Base-by-base conservation (phyloP, 2,113 vertebrate genomes). In the Epinephelus fuscoguttatus region DNA sequence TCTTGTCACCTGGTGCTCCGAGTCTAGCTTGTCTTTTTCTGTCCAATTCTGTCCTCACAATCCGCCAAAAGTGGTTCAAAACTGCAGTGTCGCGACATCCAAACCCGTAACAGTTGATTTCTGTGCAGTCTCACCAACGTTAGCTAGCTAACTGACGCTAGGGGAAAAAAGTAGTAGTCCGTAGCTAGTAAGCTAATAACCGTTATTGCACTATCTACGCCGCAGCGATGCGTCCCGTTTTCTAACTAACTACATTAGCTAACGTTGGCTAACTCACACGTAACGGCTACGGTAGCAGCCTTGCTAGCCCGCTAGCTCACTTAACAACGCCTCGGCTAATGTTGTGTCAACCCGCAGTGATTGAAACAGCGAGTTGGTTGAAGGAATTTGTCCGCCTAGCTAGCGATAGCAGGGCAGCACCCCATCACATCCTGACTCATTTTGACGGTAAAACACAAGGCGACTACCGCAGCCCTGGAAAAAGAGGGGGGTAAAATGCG, bases 271-370 rank as follows among this genome's bases (percentile, higher is more conserved):
- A 75, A 77, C 61, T 70, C 7, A 70, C 64, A 70, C 86, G 67
- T 42, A 82, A 72, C 72, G 63, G 63, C 79, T 45, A 33, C 70
- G 17, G 23, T 52, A 15, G 76, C 74, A 77, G 66, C 68, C 9
- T 9, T 13, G 85, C 75, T 89, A 85, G 80, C 74, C 79, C 55
- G 77, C 82, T 90, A 91, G 84, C 90, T 84, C 84, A 18, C 70
- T 13, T 19, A 67, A 56, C 84, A 27, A 79, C 89, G 87, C 88
- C 86, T 75, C 84, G 14, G 80, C 86, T 84, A 74, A 73, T 9
- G 87, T n/a, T n/a, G 85, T 67, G 90, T 81, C 79, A 74, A 73
- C 68, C 87, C 81, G 92, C 90, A 91, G 91, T 88, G 91, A 90
- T 88, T 87, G 72, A 82, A 87, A 30, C 73, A 56, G 84, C 70